Evolutionary conservation across 2,113 vertebrate species (phyloP).

Genomic region (Tupaia tana): DNA sequence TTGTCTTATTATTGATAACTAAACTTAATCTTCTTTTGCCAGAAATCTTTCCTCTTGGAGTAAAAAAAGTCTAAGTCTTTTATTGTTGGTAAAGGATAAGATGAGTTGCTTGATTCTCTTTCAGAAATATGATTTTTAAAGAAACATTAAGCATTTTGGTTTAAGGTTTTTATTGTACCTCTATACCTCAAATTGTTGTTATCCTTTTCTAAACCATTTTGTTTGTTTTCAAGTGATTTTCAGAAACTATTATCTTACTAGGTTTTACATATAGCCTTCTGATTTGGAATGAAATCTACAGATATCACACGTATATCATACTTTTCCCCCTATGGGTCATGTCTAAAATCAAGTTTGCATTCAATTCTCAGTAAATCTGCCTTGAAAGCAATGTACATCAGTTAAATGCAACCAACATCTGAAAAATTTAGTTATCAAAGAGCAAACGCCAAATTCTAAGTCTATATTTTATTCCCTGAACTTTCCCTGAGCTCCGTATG

Average conservation of each 20-base stretch:
- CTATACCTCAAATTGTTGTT: background rate
- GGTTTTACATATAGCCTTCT: background rate
- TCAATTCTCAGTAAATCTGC: background rate
- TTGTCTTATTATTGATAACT: background rate
- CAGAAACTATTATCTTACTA: background rate
- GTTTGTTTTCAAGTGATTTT: background rate
- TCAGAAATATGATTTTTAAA: background rate
- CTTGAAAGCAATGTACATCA: background rate
- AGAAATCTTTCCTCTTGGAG: background rate
- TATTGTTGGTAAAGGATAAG: background rate
- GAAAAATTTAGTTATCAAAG: background rate
- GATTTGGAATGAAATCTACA: background rate
- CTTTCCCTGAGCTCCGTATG: background rate
- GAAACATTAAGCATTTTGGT: background rate
- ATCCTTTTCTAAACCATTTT: background rate
- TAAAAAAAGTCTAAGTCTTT: background rate
- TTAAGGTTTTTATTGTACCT: background rate
- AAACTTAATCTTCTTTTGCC: background rate
- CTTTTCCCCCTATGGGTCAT: background rate
- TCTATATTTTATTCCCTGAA: background rate
- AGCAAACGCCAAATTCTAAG: background rate
- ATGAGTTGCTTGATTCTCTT: background rate
- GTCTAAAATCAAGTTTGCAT: conserved; percentile 16
- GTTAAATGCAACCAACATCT: background rate
- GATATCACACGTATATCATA: background rate